Percentiles rank a stretch among this genome's conserved stretches.
Conservation (phyloP, 2,888 invertebrate species). For the Malthinus seriepunctatus region DNA sequence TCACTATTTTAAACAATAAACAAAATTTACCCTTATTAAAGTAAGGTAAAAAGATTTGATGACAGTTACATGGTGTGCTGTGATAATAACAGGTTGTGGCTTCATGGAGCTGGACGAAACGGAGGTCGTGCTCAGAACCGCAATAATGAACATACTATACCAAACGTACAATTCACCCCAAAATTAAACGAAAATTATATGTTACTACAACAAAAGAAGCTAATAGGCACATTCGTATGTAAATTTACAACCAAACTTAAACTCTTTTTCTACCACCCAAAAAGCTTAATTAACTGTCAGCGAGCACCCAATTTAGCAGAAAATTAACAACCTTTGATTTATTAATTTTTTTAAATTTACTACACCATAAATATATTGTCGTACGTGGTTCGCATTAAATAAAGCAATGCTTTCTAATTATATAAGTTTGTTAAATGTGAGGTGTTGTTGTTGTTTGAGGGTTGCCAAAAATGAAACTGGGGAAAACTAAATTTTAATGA, state of each 20-base stretch:
- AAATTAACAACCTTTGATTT: too few relatives aligned
- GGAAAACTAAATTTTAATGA: conserved; percentile 48
- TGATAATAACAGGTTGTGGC: conserved; percentile 16
- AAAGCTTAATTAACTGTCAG: background rate
- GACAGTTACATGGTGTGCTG: background rate
- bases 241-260: background rate
- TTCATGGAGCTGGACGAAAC: conserved; percentile 9
- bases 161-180: conserved; percentile 8
- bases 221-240: background rate
- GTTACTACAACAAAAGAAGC: background rate
- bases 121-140: conserved; percentile 17
- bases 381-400: background rate
- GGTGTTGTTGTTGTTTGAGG: conserved; percentile 21
- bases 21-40: too few relatives aligned
- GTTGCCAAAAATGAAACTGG: conserved; percentile 37
- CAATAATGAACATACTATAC: conserved; percentile 18
- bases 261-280: background rate
- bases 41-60: conserved; percentile 8
- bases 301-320: background rate
- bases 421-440: conserved; percentile 31
- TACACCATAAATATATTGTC: too few relatives aligned
- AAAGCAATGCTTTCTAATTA: conserved; percentile 29
- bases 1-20: too few relatives aligned
- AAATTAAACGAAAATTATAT: background rate
- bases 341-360: too few relatives aligned